Evolutionary conservation across 2,113 vertebrate genomes (phyloP).

Genomic region (Elephantulus edwardii): DNA sequence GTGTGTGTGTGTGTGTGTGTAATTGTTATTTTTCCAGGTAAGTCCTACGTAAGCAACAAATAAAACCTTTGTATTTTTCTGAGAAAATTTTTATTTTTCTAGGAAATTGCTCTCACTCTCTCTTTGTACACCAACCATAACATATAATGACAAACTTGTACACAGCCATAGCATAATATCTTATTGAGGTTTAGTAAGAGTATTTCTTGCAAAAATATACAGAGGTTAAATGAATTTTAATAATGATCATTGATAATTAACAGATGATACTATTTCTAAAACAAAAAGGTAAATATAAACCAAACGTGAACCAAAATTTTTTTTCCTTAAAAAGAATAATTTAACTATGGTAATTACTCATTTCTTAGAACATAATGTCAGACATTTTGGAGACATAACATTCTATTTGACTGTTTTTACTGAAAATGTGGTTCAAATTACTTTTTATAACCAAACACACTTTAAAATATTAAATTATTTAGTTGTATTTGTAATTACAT

Average conservation of each 20-base stretch:
- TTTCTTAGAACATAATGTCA: not conserved
- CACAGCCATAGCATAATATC: not conserved
- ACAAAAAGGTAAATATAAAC: not conserved
- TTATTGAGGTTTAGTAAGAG: not conserved
- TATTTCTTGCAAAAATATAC: not conserved
- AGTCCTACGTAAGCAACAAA: not conserved
- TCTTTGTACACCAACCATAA: not conserved
- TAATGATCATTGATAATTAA: not conserved
- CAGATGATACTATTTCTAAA: not conserved
- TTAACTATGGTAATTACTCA: not conserved
- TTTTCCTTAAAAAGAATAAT: not conserved
- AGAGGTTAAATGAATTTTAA: no score
- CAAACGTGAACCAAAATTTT: not conserved
- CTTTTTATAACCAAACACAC: not conserved
- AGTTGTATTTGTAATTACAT: not conserved
- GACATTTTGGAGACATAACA: no score
- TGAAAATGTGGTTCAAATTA: not conserved
- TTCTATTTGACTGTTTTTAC: not conserved
- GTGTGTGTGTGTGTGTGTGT: no score
- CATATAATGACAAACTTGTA: no score
- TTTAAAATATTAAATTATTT: constrained; percentile 5
- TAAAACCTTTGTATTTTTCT: not conserved
- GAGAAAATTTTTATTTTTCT: not conserved
- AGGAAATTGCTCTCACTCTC: not conserved
- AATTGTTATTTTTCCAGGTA: no score